Conservation (phyloP, 35 echinoderm and acorn worm genomes). For the Anneissia japonica region DNA sequence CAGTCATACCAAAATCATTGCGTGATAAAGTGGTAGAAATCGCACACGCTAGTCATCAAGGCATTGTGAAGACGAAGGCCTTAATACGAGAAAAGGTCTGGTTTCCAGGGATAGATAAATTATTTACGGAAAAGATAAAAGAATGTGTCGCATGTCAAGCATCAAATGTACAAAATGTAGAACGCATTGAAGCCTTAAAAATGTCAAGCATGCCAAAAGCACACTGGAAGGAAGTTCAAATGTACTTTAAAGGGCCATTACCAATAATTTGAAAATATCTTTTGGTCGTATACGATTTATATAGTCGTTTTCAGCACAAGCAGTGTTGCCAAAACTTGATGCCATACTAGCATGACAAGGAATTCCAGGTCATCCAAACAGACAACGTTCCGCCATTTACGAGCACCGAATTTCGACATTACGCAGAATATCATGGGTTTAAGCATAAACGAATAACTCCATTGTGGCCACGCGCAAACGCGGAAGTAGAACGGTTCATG, state of each 20-base stretch:
- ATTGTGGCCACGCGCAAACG: background rate
- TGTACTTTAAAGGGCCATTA: background rate
- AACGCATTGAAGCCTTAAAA: too few species aligned
- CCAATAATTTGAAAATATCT: background rate
- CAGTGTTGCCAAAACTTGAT: background rate
- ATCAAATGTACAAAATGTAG: too few species aligned
- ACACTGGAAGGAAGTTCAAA: too few species aligned
- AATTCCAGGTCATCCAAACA: background rate
- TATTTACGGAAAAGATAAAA: too few species aligned
- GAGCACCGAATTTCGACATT: background rate
- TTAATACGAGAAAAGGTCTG: conserved; percentile 53
- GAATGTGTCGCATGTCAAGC: too few species aligned
- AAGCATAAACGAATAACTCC: background rate
- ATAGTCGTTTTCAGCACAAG: background rate
- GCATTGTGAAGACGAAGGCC: conserved; percentile 53
- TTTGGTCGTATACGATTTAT: background rate
- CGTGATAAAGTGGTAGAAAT: too few species aligned
- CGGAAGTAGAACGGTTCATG: background rate
- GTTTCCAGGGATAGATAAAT: conserved; percentile 51
- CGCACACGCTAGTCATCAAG: conserved; percentile 69
- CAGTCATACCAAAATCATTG: conserved; percentile 40
- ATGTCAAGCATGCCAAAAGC: too few species aligned
- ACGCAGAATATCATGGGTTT: background rate
- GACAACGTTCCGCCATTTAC: background rate
- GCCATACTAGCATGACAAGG: background rate